phyloP scores from a whole-genome alignment of 2,113 vertebrate species.

The Cyprinodon variegatus region DNA sequence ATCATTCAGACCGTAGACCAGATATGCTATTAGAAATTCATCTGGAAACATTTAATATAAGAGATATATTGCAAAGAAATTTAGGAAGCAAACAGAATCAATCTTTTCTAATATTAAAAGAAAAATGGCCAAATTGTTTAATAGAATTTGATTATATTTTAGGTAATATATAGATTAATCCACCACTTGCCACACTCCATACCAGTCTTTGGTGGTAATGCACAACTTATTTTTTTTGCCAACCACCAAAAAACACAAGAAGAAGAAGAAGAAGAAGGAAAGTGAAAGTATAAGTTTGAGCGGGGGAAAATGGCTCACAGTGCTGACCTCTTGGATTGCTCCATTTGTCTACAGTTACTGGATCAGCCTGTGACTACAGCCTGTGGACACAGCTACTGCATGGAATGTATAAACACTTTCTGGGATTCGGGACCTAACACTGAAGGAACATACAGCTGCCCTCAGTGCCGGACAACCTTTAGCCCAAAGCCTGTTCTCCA shows the following conservation, averaged over 20 bases:
- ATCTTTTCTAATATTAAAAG: too few relatives aligned
- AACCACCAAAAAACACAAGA: background rate
- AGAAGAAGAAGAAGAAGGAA: conserved; percentile 9
- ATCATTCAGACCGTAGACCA: too few relatives aligned
- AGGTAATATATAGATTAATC: too few relatives aligned
- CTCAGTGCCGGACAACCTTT: conserved; percentile 54
- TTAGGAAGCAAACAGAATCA: too few relatives aligned
- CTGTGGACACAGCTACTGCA: conserved; percentile 65
- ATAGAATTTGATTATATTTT: too few relatives aligned
- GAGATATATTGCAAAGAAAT: too few relatives aligned
- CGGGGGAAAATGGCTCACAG: conserved; percentile 37
- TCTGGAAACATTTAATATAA: too few relatives aligned
- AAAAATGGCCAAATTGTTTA: too few relatives aligned
- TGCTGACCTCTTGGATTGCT: conserved; percentile 26
- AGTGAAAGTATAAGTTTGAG: conserved; percentile 5
- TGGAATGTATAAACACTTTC: conserved; percentile 43
- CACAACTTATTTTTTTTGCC: too few relatives aligned
- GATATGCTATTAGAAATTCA: too few relatives aligned
- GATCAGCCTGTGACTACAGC: conserved; percentile 50
- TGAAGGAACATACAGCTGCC: conserved; percentile 39
- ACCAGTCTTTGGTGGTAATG: too few relatives aligned
- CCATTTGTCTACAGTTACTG: conserved; percentile 46
- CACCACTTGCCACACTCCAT: too few relatives aligned
- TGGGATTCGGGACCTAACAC: conserved; percentile 29
- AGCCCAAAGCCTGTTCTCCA: conserved; percentile 45